Conservation (phyloP, 2,113 vertebrate genomes). For the Sander lucioperca region DNA sequence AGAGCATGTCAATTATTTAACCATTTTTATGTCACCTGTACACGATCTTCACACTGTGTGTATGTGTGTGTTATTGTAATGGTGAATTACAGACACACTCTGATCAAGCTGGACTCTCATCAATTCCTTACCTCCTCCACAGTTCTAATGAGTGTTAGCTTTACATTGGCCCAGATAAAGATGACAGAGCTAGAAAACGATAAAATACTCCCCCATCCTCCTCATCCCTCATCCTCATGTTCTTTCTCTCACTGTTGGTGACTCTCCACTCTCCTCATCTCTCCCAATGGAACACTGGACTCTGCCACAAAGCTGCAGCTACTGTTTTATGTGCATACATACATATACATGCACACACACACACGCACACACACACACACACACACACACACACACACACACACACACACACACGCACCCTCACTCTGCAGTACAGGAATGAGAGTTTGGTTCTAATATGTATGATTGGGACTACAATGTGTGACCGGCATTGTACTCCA, state of each 20-base stretch:
- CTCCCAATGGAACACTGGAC: conserved; percentile 2
- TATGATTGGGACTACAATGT: background rate
- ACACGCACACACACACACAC: too few relatives aligned
- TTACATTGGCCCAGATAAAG: conserved; percentile 18
- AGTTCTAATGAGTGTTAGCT: background rate
- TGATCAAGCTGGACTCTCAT: background rate
- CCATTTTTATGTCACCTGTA: background rate
- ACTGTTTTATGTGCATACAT: background rate
- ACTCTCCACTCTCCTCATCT: background rate
- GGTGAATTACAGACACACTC: background rate
- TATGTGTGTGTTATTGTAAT: background rate
- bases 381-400: too few relatives aligned
- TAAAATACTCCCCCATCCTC: background rate
- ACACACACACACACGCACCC: background rate
- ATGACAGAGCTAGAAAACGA: background rate
- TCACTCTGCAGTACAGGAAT: background rate
- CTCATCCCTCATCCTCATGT: background rate
- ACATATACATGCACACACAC: background rate
- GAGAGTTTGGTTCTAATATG: background rate
- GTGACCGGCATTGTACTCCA: background rate
- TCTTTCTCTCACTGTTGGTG: background rate
- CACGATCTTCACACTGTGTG: background rate
- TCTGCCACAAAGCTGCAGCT: background rate
- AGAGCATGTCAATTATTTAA: background rate
- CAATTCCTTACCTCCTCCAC: conserved; percentile 7